Base-by-base conservation (phyloP, 2,888 invertebrate species). In the Neoitamus cyanurus region DNA sequence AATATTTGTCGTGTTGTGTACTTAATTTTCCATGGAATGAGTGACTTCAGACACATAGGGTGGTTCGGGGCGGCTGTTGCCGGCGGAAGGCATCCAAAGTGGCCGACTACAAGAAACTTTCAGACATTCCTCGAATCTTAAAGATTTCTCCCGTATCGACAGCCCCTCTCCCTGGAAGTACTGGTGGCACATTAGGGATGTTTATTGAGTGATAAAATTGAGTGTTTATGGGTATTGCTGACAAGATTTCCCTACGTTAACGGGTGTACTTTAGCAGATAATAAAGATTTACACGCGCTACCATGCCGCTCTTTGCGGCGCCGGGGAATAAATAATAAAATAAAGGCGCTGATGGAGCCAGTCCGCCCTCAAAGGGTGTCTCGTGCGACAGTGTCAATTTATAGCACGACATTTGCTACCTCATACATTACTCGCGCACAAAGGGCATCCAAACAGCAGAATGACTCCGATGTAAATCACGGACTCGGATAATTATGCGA, bases 141-240 rank as follows among this genome's bases (percentile, higher is more conserved):
- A 83, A 83, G 72, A 82, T 82, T 82, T 69, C 30, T 30, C 28
- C 48, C 13, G 37, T 82, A 82, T 82, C 82, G 82, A 82, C 82
- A 82, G 34, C n/a, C 68, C 4, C 28, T 15, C 25, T 36, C 69
- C 46, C 73, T 58, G 69, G 72, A 69, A 46, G 69, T 84, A 70
- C 83, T 69, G 68, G 69, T 69, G 78, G 80, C 72, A 84, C 85
- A 85, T 85, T 84, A 84, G 78, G 84, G 69, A 84, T 84, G 75
- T 86, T 85, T 86, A 86, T 86, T 80, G 84, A 86, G 86, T 86
- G 86, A 86, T 86, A 86, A 86, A 86, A 86, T 86, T 84, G 86
- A 86, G 86, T 86, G 86, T 86, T 86, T 86, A 86, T 84, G 86
- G 82, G 48, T 80, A 84, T 83, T 84, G 86, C 83, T 86, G 86